phyloP scores from a whole-genome alignment of 2,888 invertebrate species.

The Mayetiola destructor region DNA sequence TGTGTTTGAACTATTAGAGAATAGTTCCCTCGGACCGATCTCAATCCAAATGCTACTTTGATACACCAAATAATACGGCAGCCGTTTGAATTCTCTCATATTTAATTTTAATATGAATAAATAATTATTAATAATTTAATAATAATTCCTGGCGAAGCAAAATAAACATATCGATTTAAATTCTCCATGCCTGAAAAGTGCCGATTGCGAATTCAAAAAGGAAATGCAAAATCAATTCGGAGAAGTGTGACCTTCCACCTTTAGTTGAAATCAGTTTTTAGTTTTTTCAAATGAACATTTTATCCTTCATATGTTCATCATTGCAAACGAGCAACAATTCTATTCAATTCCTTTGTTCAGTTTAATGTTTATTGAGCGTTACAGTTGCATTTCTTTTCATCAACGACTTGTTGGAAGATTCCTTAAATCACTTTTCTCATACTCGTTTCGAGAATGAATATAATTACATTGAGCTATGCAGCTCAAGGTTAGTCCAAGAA shows the following conservation, averaged over 20 bases:
- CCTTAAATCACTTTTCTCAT: background rate
- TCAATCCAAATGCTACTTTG: background rate
- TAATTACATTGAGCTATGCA: background rate
- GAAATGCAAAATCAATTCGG: too few species aligned
- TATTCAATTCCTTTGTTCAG: background rate
- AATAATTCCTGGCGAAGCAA: too few species aligned
- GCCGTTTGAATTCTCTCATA: background rate
- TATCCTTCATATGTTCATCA: background rate
- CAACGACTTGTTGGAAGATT: background rate
- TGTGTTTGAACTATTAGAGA: background rate
- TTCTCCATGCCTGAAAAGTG: background rate
- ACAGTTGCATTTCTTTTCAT: background rate
- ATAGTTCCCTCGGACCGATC: too few species aligned
- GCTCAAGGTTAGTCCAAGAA: background rate
- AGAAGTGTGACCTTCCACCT: background rate
- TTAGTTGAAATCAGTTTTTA: background rate
- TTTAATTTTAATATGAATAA: background rate
- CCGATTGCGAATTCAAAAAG: background rate
- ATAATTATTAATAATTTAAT: too few species aligned
- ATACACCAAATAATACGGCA: background rate
- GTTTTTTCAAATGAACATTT: background rate
- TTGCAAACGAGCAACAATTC: background rate
- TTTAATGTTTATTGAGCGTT: background rate
- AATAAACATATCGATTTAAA: background rate
- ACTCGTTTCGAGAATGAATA: background rate